A percentile compares a stretch with the other conserved stretches of the same genome.
These are phyloP conservation scores for Aplochiton taeniatus DNA, from an alignment of 2,797 vertebrate genomes.

Conservation along the genomic window DNA sequence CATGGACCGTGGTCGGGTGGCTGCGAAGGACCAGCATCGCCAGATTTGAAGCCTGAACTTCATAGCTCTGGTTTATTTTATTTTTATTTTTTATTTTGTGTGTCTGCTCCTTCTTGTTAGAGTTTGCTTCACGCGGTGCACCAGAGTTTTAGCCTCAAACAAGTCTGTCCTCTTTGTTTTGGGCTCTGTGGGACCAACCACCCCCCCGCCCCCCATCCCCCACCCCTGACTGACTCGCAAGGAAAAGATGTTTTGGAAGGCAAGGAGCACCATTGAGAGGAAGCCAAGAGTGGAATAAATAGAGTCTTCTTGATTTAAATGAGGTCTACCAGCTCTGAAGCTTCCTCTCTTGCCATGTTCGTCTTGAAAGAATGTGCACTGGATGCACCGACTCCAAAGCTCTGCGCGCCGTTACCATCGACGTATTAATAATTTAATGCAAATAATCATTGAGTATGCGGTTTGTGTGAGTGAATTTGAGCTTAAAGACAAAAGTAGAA, in stretches of 20 bases:
- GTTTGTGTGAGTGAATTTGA: slow-evolving; percentile 72
- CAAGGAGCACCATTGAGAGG: slow-evolving; percentile 65
- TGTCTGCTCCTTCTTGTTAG: slow-evolving; percentile 71
- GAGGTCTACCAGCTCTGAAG: slow-evolving; percentile 74
- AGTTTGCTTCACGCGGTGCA: slow-evolving; percentile 61
- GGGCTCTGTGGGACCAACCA: slow-evolving; percentile 62
- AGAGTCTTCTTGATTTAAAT: slow-evolving; percentile 78
- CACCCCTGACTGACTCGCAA: slow-evolving; percentile 47
- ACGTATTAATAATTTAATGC: slow-evolving; percentile 77
- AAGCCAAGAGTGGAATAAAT: slow-evolving; percentile 70
- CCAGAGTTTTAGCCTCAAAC: slow-evolving; percentile 76
- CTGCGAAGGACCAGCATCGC: slow-evolving; percentile 42
- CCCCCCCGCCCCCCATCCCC: slow-evolving; percentile 28
- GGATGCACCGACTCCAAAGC: slow-evolving; percentile 71
- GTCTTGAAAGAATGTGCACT: slow-evolving; percentile 71
- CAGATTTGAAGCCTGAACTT: slow-evolving; percentile 45
- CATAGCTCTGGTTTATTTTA: slow-evolving; percentile 65
- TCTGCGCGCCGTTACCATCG: slow-evolving; percentile 70
- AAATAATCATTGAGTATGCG: slow-evolving; percentile 78
- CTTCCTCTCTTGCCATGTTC: slow-evolving; percentile 70
- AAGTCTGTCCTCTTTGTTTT: slow-evolving; percentile 77
- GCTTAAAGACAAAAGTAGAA: slow-evolving; percentile 77
- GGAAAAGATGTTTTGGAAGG: slow-evolving; percentile 73
- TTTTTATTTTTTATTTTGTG: slow-evolving; percentile 44
- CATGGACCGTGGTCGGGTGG: slow-evolving; percentile 32